phyloP scores from a whole-genome alignment of 2,888 invertebrate genomes.

The Drosophila engyochracea region DNA sequence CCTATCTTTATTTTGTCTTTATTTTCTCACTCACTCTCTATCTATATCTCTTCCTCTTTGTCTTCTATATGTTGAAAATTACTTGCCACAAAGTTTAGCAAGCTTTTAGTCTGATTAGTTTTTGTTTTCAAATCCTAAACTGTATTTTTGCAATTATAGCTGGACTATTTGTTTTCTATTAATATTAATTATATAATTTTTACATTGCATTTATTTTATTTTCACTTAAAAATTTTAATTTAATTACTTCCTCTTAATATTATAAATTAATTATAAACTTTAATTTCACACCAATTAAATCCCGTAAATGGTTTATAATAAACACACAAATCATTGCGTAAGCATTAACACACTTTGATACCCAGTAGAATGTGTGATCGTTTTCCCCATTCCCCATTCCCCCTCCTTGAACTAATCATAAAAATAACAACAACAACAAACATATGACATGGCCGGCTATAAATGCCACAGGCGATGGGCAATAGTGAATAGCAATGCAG shows the following conservation, averaged over 20 bases:
- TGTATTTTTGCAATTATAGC: background rate
- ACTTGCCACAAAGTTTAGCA: background rate
- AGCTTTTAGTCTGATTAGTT: background rate
- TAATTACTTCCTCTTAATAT: background rate
- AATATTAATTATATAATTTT: background rate
- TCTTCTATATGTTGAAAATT: background rate
- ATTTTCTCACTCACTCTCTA: background rate
- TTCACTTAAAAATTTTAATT: background rate
- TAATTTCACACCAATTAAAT: background rate
- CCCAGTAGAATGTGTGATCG: slow-evolving; percentile 24
- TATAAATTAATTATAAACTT: background rate
- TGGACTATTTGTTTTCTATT: background rate
- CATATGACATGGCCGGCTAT: slow-evolving; percentile 26
- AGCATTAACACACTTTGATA: slow-evolving; percentile 69
- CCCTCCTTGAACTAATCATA: slow-evolving; percentile 56
- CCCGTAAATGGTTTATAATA: background rate
- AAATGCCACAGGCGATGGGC: slow-evolving; percentile 56
- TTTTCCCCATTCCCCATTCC: background rate
- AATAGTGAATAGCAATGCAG: slow-evolving; percentile 59
- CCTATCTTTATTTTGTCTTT: background rate
- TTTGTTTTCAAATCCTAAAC: background rate
- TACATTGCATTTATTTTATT: background rate
- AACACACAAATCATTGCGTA: slow-evolving; percentile 57
- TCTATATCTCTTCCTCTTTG: background rate
- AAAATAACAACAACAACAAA: slow-evolving; percentile 45